A percentile compares a stretch with the other conserved stretches of the same genome.
These are phyloP conservation scores for Sitodiplosis mosellana DNA, from an alignment of 1,140 invertebrate genomes.

Conservation along the genomic window DNA sequence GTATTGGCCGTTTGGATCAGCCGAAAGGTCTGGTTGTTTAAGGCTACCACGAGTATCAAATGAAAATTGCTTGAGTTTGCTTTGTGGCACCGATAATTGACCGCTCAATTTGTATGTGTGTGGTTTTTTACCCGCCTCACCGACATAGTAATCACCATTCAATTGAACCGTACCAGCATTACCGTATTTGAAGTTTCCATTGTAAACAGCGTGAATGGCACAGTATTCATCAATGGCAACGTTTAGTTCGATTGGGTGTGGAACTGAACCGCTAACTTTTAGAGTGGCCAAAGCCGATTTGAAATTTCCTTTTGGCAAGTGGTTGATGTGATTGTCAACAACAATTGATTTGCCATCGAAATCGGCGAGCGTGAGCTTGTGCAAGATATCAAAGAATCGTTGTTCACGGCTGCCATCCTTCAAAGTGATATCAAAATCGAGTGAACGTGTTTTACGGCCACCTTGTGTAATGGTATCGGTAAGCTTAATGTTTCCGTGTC, in stretches of 20 bases:
- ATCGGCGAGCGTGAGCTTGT: constrained; percentile 19
- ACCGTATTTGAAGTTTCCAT: constrained; percentile 13
- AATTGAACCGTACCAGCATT: constrained; percentile 9
- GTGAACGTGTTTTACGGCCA: constrained; percentile 24
- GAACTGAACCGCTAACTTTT: constrained; percentile 21
- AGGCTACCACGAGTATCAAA: constrained; percentile 15
- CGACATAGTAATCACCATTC: constrained; percentile 25
- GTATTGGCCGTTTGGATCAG: constrained; percentile 9
- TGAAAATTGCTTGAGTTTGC: constrained; percentile 24
- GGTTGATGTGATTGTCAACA: constrained; percentile 11
- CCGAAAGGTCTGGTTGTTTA: constrained; percentile 5
- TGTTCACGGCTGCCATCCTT: constrained; percentile 27
- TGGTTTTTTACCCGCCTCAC: constrained; percentile 21
- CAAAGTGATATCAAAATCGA: constrained; percentile 24
- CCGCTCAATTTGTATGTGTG: constrained; percentile 15
- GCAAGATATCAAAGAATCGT: constrained; percentile 20
- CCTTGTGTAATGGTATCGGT: constrained; percentile 13
- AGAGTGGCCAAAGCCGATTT: constrained; percentile 11
- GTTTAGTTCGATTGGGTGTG: constrained; percentile 17
- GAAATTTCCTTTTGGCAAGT: constrained; percentile 14
- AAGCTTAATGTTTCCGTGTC: constrained; percentile 18
- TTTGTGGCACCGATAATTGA: neutral
- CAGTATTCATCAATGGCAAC: constrained; percentile 15
- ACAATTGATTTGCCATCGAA: constrained; percentile 20
- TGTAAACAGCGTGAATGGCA: constrained; percentile 10